Conservation (phyloP, 1,140 invertebrate species). For the Eulimnadia texana region DNA sequence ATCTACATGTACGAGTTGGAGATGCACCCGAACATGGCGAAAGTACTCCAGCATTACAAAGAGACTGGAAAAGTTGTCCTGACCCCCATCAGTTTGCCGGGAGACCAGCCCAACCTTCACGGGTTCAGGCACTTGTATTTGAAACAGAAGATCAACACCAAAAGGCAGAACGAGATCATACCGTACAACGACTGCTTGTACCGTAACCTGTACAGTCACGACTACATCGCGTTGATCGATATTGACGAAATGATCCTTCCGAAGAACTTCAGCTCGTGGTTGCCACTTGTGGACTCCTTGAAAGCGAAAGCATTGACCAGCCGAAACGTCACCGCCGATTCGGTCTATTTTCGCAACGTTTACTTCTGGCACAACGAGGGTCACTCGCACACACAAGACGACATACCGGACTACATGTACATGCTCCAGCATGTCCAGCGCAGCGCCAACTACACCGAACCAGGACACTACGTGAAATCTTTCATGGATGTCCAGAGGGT, state of each 20-base stretch:
- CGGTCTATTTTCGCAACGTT: constrained; percentile 82
- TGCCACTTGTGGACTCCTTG: constrained; percentile 55
- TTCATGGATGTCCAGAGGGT: constrained; percentile 83
- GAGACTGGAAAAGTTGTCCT: constrained; percentile 58
- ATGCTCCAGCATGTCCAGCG: constrained; percentile 87
- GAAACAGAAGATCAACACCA: constrained; percentile 72
- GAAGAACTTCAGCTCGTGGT: constrained; percentile 56
- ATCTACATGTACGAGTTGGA: constrained; percentile 84
- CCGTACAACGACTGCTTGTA: constrained; percentile 95
- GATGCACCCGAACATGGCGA: constrained; percentile 81
- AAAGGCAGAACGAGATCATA: constrained; percentile 85
- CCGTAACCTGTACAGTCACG: constrained; percentile 77
- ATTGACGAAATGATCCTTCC: constrained; percentile 94
- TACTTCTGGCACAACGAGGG: constrained; percentile 85
- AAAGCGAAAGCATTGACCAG: constrained; percentile 48
- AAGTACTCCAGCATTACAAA: constrained; percentile 69
- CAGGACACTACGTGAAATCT: constrained; percentile 83
- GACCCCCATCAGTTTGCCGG: constrained; percentile 73
- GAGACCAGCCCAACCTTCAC: constrained; percentile 77
- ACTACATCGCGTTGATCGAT: constrained; percentile 81
- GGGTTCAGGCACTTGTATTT: constrained; percentile 76
- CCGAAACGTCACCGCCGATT: constrained; percentile 57
- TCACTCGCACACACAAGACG: constrained; percentile 64
- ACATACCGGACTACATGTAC: constrained; percentile 77
- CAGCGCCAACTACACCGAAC: constrained; percentile 79